phyloP scores from a whole-genome alignment of 1,140 invertebrate species.

The Ladona fulva region DNA sequence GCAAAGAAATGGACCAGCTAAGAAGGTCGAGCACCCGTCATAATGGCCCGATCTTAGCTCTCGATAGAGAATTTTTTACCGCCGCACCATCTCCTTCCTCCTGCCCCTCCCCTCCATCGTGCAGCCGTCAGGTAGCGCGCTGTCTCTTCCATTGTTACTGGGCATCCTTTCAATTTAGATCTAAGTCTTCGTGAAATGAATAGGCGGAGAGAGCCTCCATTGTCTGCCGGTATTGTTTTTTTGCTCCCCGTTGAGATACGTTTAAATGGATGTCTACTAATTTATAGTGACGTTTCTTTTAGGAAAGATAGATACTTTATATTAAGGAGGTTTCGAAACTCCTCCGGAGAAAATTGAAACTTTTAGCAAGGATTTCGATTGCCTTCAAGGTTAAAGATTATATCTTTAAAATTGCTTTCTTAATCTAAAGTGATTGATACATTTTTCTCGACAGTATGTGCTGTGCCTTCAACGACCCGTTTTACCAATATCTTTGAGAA shows the following conservation, averaged over 20 bases:
- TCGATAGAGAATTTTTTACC: background rate
- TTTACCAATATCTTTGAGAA: no score
- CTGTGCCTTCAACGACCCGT: no score
- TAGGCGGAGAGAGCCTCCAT: background rate
- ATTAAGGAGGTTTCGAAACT: background rate
- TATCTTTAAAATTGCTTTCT: no score
- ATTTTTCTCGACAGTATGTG: no score
- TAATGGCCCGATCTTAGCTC: no score
- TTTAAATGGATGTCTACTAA: background rate
- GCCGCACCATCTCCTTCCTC: background rate
- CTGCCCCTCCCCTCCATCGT: background rate
- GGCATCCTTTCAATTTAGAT: background rate
- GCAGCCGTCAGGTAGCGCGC: background rate
- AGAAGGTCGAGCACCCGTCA: no score
- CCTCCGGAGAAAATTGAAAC: no score
- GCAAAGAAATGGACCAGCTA: no score
- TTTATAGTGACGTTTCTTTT: background rate
- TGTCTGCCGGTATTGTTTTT: background rate
- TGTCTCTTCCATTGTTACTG: background rate
- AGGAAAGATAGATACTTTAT: background rate
- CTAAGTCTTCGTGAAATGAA: background rate
- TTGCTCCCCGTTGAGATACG: background rate
- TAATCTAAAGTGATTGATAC: no score
- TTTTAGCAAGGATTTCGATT: no score
- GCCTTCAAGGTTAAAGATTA: no score